These are phyloP conservation scores for Hippocampus zosterae DNA, from an alignment of 2,113 vertebrate genomes.

Conservation along the genomic window DNA sequence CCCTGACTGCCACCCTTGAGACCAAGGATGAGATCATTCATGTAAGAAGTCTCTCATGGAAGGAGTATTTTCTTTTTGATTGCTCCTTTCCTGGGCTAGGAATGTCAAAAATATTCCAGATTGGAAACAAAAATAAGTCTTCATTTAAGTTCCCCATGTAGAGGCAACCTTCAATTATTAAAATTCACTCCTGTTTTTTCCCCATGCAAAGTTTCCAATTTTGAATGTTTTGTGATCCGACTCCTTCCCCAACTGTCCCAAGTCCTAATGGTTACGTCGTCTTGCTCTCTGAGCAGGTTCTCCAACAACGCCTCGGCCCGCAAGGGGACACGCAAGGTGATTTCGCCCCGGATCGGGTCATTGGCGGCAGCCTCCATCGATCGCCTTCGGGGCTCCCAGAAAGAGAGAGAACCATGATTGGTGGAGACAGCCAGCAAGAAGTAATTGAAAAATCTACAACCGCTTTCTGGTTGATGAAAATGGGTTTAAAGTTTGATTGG, in stretches of 20 bases:
- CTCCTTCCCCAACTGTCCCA: no score
- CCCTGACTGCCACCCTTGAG: slow-evolving; percentile 65
- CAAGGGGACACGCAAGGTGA: slow-evolving; percentile 35
- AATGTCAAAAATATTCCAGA: no score
- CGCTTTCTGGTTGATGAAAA: background rate
- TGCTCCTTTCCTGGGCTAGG: background rate
- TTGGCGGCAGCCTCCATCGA: slow-evolving; percentile 46
- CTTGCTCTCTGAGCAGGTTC: slow-evolving; percentile 52
- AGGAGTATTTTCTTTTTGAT: slow-evolving; percentile 8
- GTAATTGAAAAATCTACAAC: slow-evolving; percentile 27
- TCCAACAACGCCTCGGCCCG: slow-evolving; percentile 60
- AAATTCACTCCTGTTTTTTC: no score
- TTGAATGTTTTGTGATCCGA: no score
- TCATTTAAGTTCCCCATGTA: no score
- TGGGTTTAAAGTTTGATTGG: background rate
- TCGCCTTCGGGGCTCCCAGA: slow-evolving; percentile 65
- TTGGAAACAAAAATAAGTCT: no score
- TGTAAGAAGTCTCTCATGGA: slow-evolving; percentile 45
- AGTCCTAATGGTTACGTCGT: slow-evolving; percentile 4
- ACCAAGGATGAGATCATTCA: slow-evolving; percentile 74
- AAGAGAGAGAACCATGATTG: slow-evolving; percentile 72
- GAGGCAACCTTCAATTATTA: no score
- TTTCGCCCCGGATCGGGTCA: slow-evolving; percentile 23
- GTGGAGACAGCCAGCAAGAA: slow-evolving; percentile 70
- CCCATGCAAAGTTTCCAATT: background rate